Evolutionary conservation across 2,113 vertebrate species (phyloP).

Genomic region (Gorsachius goisagi): DNA sequence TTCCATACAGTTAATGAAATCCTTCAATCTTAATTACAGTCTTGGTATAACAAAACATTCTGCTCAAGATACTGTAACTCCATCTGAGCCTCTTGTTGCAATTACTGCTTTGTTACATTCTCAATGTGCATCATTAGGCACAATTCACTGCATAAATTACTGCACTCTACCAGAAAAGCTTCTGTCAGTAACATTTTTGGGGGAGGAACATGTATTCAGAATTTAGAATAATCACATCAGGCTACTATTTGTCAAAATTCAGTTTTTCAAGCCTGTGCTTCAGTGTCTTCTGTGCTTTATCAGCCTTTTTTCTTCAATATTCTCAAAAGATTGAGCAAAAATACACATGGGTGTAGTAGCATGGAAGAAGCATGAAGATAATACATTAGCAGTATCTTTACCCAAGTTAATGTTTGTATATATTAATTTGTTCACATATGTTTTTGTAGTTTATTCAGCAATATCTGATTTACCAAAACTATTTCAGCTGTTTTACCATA

Average conservation of each 20-base stretch:
- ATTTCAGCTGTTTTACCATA: not conserved
- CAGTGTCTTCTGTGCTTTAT: not conserved
- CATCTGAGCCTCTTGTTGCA: not conserved
- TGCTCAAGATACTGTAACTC: not conserved
- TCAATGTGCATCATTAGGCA: constrained; percentile 9
- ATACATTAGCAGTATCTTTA: not conserved
- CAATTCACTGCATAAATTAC: not conserved
- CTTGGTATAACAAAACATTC: not conserved
- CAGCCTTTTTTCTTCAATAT: not conserved
- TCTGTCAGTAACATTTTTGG: not conserved
- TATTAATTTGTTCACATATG: not conserved
- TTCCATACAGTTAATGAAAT: not conserved
- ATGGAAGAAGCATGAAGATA: not conserved
- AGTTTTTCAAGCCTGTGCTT: not conserved
- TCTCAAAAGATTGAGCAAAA: not conserved
- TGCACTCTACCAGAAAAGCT: not conserved
- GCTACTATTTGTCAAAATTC: not conserved
- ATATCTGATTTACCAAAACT: not conserved
- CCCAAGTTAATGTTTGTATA: not conserved
- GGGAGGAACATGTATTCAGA: not conserved
- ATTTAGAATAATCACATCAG: not conserved
- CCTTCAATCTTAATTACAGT: not conserved
- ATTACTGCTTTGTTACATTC: constrained; percentile 5
- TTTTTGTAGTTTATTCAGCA: not conserved
- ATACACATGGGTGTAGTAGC: rapidly evolving